Percentiles rank a stretch among this genome's conserved stretches.
These are phyloP conservation scores for Drosophila parthenogenetica DNA, from an alignment of 2,888 invertebrate species.

Conservation along the genomic window DNA sequence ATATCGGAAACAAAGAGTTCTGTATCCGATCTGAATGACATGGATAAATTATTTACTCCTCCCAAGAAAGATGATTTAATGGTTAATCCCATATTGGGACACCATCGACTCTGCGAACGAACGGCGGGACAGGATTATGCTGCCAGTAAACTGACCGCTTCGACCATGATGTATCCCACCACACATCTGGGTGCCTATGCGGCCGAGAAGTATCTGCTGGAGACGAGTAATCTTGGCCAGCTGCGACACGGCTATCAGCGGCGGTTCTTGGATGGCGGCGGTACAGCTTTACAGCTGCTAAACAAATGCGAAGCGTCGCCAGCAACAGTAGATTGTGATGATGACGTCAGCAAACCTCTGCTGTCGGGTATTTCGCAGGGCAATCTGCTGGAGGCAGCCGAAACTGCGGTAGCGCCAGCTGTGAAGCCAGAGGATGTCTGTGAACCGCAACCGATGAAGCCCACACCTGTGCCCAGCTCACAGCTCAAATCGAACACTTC, in stretches of 20 bases:
- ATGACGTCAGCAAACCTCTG: conserved; percentile 79
- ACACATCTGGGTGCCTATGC: conserved; percentile 77
- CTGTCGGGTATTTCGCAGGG: conserved; percentile 64
- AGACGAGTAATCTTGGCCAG: conserved; percentile 70
- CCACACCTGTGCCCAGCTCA: conserved; percentile 35
- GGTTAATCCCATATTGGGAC: conserved; percentile 86
- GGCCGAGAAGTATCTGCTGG: conserved; percentile 74
- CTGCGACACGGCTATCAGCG: conserved; percentile 71
- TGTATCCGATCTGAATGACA: conserved; percentile 84
- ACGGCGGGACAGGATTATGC: conserved; percentile 54
- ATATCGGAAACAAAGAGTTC: conserved; percentile 85
- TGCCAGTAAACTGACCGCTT: conserved; percentile 55
- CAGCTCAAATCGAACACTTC: conserved; percentile 77
- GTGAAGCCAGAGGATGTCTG: conserved; percentile 68
- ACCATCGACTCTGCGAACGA: conserved; percentile 88
- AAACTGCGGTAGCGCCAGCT: conserved; percentile 20
- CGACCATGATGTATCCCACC: conserved; percentile 74
- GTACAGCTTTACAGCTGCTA: conserved; percentile 79
- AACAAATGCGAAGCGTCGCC: conserved; percentile 61
- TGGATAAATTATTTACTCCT: conserved; percentile 83
- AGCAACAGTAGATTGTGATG: conserved; percentile 58
- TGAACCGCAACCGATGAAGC: conserved; percentile 60
- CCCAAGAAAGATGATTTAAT: conserved; percentile 85
- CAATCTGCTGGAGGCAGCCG: conserved; percentile 55
- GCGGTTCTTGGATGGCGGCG: conserved; percentile 81